These are phyloP conservation scores for Mesorhabditis spiculigera DNA, from an alignment of 2,888 invertebrate genomes.

Conservation along the genomic window DNA sequence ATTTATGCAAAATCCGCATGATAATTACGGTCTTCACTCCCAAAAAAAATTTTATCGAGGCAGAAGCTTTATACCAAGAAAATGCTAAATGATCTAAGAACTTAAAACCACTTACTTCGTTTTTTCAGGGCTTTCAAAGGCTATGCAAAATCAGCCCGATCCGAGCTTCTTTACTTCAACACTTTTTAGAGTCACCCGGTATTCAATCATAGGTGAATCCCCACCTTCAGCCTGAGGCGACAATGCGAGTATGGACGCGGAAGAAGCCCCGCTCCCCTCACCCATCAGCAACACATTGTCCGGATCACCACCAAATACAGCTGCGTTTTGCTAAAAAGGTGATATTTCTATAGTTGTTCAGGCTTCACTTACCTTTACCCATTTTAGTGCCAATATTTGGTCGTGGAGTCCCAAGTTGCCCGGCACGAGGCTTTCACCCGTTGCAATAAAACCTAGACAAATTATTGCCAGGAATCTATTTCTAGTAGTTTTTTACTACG, in stretches of 20 bases:
- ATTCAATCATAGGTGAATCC: not conserved
- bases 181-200: too few relatives aligned
- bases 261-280: conserved; percentile 55
- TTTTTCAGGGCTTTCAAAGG: too few relatives aligned
- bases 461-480: not conserved
- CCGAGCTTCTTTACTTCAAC: too few relatives aligned
- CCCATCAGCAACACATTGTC: conserved; percentile 54
- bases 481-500: not conserved
- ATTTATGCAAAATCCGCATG: too few relatives aligned
- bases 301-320: conserved; percentile 55
- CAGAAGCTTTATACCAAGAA: too few relatives aligned
- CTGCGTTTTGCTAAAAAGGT: conserved; percentile 37
- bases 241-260: conserved; percentile 54
- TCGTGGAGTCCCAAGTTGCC: conserved; percentile 56
- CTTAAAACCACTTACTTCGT: too few relatives aligned
- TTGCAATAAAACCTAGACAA: conserved; percentile 53
- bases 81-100: too few relatives aligned
- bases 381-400: conserved; percentile 49
- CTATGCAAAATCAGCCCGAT: too few relatives aligned
- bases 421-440: conserved; percentile 53
- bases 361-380: conserved; percentile 45
- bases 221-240: conserved; percentile 54
- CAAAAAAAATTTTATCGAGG: too few relatives aligned
- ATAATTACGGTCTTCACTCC: too few relatives aligned
- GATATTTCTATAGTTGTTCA: not conserved